phyloP scores from a whole-genome alignment of 2,888 invertebrate genomes.

The Cephalotes varians region DNA sequence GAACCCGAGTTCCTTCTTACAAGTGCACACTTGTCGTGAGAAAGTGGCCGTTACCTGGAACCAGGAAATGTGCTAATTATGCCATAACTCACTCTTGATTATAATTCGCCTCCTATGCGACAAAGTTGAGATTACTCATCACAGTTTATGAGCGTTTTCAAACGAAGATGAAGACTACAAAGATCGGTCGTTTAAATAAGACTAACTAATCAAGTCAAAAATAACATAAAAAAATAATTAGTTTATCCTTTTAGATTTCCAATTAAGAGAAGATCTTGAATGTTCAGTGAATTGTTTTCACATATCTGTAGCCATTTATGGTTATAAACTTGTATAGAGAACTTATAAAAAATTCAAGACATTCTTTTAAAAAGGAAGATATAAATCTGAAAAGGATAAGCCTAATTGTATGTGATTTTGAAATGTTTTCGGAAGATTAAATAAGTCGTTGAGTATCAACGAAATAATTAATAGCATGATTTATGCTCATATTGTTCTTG shows the following conservation, averaged over 20 bases:
- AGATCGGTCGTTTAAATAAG: background rate
- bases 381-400: background rate
- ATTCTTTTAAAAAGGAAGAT: background rate
- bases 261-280: background rate
- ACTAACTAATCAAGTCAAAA: background rate
- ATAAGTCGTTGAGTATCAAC: background rate
- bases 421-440: background rate
- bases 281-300: background rate
- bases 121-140: slow-evolving; percentile 42
- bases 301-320: background rate
- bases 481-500: background rate
- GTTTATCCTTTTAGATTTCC: background rate
- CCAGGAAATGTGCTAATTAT: slow-evolving; percentile 46
- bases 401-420: background rate
- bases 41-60: slow-evolving; percentile 4
- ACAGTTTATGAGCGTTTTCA: slow-evolving; percentile 3
- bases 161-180: background rate
- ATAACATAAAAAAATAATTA: background rate
- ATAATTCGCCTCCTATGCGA: slow-evolving; percentile 29
- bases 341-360: background rate
- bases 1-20: slow-evolving; percentile 24
- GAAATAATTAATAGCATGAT: background rate
- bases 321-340: background rate
- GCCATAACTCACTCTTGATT: slow-evolving; percentile 39
- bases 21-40: slow-evolving; percentile 19